phyloP scores from a whole-genome alignment of 2,797 vertebrate genomes.

The Malacoraja senta region DNA sequence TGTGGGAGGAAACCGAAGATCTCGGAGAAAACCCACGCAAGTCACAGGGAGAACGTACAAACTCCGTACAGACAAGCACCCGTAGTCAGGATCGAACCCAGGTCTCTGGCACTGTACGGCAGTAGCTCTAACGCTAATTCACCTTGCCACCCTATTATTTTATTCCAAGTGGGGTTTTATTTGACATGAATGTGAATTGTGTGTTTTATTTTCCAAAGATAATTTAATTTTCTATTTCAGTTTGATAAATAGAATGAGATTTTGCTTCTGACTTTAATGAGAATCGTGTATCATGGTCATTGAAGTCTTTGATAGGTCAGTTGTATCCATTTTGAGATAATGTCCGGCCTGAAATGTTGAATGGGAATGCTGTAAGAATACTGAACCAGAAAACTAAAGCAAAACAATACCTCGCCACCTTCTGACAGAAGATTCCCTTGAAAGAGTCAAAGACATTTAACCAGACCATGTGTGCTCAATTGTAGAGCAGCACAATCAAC shows the following conservation, averaged over 20 bases:
- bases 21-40: no score
- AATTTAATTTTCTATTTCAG: background rate
- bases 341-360: background rate
- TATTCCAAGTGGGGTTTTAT: background rate
- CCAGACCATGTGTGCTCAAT: background rate
- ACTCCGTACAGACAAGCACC: no score
- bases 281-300: background rate
- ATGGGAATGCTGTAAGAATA: background rate
- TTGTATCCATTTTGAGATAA: background rate
- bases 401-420: background rate
- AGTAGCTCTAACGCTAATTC: no score
- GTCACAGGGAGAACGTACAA: no score
- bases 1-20: no score
- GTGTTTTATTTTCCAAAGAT: background rate
- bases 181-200: background rate
- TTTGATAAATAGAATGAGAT: background rate
- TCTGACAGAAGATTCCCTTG: slow-evolving; percentile 10
- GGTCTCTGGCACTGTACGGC: no score
- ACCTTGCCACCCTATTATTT: background rate
- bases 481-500: slow-evolving; percentile 21
- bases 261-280: background rate
- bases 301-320: background rate
- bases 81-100: no score
- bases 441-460: background rate
- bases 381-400: background rate